phyloP scores from a whole-genome alignment of 2,797 vertebrate species.

The Siniperca obscura region DNA sequence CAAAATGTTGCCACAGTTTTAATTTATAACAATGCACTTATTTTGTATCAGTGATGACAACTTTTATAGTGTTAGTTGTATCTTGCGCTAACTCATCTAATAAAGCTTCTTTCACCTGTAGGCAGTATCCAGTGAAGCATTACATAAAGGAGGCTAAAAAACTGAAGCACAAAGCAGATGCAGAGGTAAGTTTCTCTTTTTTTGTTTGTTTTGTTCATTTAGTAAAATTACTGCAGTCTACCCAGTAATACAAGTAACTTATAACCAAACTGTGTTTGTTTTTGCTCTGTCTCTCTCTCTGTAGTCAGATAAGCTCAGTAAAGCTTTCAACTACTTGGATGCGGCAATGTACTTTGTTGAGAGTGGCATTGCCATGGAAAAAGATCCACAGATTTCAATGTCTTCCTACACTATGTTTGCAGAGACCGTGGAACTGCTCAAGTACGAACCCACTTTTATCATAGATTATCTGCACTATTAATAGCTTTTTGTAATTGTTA shows the following conservation, averaged over 20 bases:
- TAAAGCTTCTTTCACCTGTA: slow-evolving; percentile 57
- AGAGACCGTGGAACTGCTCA: slow-evolving; percentile 92
- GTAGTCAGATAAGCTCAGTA: slow-evolving; percentile 90
- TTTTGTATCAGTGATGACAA: not conserved
- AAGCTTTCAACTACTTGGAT: slow-evolving; percentile 93
- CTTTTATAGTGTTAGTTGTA: not conserved
- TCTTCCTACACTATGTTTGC: slow-evolving; percentile 91
- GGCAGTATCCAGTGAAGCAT: slow-evolving; percentile 88
- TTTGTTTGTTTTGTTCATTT: no score
- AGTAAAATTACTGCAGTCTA: not conserved
- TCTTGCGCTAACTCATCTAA: not conserved
- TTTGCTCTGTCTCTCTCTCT: slow-evolving; percentile 1
- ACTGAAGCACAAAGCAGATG: slow-evolving; percentile 95
- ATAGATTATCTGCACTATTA: not conserved
- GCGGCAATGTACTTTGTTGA: slow-evolving; percentile 93
- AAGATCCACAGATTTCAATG: slow-evolving; percentile 86
- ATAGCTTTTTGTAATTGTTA: not conserved
- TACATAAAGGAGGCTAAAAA: slow-evolving; percentile 94
- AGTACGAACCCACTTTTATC: slow-evolving; percentile 81
- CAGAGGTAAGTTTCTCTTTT: slow-evolving; percentile 83
- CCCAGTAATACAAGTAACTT: no score
- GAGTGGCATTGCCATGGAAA: slow-evolving; percentile 92
- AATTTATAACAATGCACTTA: not conserved
- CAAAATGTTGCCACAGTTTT: not conserved
- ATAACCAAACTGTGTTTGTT: not conserved